These are phyloP conservation scores for Ormyrus thymus DNA, from an alignment of 2,888 invertebrate species.

Conservation along the genomic window DNA sequence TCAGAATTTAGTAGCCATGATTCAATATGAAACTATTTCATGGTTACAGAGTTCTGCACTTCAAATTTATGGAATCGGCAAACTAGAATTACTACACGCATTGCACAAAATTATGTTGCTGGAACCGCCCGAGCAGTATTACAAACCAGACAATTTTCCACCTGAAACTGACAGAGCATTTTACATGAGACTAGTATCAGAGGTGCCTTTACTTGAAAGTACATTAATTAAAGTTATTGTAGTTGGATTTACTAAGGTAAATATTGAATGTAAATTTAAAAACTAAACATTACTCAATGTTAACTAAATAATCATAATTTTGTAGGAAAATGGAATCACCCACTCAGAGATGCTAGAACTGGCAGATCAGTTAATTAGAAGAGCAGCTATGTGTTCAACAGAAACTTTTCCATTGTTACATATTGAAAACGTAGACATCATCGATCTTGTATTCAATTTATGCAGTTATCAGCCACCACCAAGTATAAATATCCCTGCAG, in stretches of 20 bases:
- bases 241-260: slow-evolving; percentile 85
- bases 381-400: slow-evolving; percentile 87
- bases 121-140: slow-evolving; percentile 87
- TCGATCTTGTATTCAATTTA: slow-evolving; percentile 92
- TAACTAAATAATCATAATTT: slow-evolving; percentile 54
- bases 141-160: slow-evolving; percentile 92
- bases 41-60: slow-evolving; percentile 92
- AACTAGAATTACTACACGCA: slow-evolving; percentile 85
- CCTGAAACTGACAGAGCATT: slow-evolving; percentile 90
- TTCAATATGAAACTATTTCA: slow-evolving; percentile 90
- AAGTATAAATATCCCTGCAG: slow-evolving; percentile 89
- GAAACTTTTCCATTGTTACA: slow-evolving; percentile 84
- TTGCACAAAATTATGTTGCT: slow-evolving; percentile 88
- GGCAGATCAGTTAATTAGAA: slow-evolving; percentile 87
- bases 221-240: slow-evolving; percentile 88
- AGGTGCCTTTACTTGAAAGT: slow-evolving; percentile 91
- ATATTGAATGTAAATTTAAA: slow-evolving; percentile 36
- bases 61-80: slow-evolving; percentile 83
- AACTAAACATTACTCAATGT: no score
- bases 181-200: slow-evolving; percentile 87
- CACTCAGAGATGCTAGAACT: slow-evolving; percentile 91
- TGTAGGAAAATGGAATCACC: slow-evolving; percentile 86
- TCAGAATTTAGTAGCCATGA: slow-evolving; percentile 75
- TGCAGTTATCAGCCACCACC: slow-evolving; percentile 95
- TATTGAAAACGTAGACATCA: slow-evolving; percentile 88